Evolutionary conservation across 1,140 invertebrate genomes (phyloP), one percentile per base, ranked within the genome.

Genomic region (Mylabris phalerata): DNA sequence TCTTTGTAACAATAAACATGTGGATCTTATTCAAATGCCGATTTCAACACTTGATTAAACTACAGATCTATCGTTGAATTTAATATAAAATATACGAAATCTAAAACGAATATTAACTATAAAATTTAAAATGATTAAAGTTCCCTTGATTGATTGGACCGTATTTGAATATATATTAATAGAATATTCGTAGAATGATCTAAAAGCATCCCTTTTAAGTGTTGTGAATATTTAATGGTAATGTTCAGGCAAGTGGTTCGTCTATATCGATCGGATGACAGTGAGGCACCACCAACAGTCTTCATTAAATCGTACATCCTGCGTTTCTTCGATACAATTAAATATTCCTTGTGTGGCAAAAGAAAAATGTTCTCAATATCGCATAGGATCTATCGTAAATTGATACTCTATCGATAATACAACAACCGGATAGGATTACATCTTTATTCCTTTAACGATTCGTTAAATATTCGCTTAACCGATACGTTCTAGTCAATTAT

Each of bases 161-260:
- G 48, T 60, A 52, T 56, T 60, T 55, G 52, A 60, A 63, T 54
- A 50, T 59, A 57, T 52, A 60, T 51, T 60, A 60, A 56, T 47
- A 57, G 62, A 54, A 54, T 57, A 57, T 57, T 63, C 54, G 25
- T 43, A 54, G 39, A 46, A 49, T 60, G 55, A 63, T 63, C 62
- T 60, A 52, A 50, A 63, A 59, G 50, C 58, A 63, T 54, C 62
- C 58, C 62, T 63, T 63, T 63, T 63, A 63, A 63, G 59, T 63
- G 57, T 60, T 54, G 40, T 63, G 62, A 63, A 63, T 63, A 63
- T 63, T 63, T 63, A 60, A 63, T 63, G 55, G 43, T 42, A 19
- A 19, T 55, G 50, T 48, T 54, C 58, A 60, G 44, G 45, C 54
- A 52, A 60, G 58, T 55, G 52, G 52, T 54, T 52, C 40, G 40